Evolutionary conservation across 37 sponge, comb jelly and placozoan species (phyloP).

Genomic region (Ephydatia muelleri): DNA sequence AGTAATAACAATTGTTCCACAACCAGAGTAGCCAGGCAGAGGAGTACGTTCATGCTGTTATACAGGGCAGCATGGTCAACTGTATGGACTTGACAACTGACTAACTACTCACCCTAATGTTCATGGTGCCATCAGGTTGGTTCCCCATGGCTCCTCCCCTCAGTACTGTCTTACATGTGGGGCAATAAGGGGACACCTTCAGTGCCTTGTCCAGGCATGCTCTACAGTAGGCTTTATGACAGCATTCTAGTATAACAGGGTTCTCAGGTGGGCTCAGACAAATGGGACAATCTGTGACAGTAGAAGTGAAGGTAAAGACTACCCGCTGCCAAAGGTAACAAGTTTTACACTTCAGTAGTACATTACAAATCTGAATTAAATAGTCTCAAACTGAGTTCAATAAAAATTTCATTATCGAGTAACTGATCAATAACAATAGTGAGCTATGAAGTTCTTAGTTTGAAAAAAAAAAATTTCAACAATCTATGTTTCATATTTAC

Average conservation of each 20-base stretch:
- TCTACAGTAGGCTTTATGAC: conserved; percentile 15
- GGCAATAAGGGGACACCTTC: conserved; percentile 41
- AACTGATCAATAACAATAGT: no score
- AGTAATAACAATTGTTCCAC: conserved; percentile 53
- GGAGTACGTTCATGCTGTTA: not conserved
- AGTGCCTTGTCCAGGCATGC: conserved; percentile 16
- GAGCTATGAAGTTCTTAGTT: no score
- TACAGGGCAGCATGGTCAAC: not conserved
- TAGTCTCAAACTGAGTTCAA: no score
- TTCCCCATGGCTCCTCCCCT: conserved; percentile 38
- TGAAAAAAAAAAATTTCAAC: no score
- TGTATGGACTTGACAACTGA: no score
- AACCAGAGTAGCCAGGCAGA: conserved; percentile 62
- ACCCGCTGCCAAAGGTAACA: no score
- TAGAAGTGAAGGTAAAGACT: no score
- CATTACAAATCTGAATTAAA: no score
- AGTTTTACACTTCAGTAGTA: no score
- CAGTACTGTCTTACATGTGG: conserved; percentile 49
- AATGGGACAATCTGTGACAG: conserved; percentile 11
- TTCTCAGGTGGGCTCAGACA: conserved; percentile 10
- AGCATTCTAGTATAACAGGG: not conserved
- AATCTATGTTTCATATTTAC: no score
- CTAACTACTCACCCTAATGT: not conserved
- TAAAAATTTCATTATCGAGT: no score
- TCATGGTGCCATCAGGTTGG: conserved; percentile 56